Base-by-base conservation (phyloP, 2,797 vertebrate genomes). In the Myripristis murdjan region DNA sequence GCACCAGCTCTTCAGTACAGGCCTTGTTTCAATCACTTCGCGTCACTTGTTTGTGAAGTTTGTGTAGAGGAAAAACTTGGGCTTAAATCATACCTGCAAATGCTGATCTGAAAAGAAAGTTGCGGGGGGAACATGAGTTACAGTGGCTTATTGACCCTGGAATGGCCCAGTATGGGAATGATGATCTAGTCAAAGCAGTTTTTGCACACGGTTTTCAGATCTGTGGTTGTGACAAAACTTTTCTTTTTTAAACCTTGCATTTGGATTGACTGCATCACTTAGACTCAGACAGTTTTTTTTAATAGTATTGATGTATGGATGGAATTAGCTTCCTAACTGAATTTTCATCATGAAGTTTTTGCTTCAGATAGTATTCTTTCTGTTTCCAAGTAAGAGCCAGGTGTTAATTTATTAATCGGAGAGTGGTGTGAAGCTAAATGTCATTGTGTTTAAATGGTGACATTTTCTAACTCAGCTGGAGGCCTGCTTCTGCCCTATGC, bases 361-460 rank as follows among this genome's bases (percentile, higher is more conserved):
- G 56, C 67, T 76, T 66, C 55, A 72, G 62, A 72, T 64, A 22
- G 51, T 16, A 3, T 80, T 26, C 15, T 31, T 57, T 47, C 46
- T 6, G 2, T 56, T 61, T 64, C 7, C 39, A 71, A 75, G 20
- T 2, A 23, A 71, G 80, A 73, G 67, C 33, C 33, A 16, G 8
- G 43, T 71, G 41, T 90, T 91, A 52, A 82, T 74, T 81, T 83
- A 80, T 87, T 84, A 84, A 89, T 69, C 76, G 71, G 62, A 49
- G 31, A 53, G 46, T 79, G 59, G 39, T 84, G 75, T 80, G 59
- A 73, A 82, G 84, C 72, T 81, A 76, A 93, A 93, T 89, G 89
- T 85, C 86, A 91, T 14, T 9, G 3, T 61, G 71, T 82, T 87
- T 82, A 80, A 77, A 87, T 59, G 63, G 69, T 82, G 88, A 85